Percentiles rank a stretch among this genome's conserved stretches.
These are phyloP conservation scores for Haemorhous mexicanus DNA, from an alignment of 2,113 vertebrate species.

Conservation along the genomic window DNA sequence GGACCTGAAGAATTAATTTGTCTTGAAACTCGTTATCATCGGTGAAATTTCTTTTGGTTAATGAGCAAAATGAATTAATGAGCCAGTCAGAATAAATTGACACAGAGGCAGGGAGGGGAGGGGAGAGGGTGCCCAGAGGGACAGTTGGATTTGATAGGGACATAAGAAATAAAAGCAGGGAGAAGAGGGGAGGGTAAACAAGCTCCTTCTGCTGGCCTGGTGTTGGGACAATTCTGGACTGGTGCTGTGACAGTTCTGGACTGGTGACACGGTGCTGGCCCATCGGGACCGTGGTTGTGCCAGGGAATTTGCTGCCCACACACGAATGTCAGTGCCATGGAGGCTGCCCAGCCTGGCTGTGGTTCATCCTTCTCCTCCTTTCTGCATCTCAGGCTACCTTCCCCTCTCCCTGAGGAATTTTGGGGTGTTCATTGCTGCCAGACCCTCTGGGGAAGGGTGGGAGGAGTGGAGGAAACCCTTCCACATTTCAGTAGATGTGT, in stretches of 20 bases:
- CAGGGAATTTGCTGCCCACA: not conserved
- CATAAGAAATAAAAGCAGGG: not conserved
- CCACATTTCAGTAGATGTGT: accelerated
- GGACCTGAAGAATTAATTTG: not conserved
- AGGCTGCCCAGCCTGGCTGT: not conserved
- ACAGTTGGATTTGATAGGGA: not conserved
- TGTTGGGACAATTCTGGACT: not conserved
- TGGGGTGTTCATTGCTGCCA: too few species aligned
- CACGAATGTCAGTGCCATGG: accelerated
- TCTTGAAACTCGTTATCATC: not conserved
- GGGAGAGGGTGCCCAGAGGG: not conserved
- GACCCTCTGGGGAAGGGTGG: not conserved
- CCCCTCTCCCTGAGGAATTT: accelerated
- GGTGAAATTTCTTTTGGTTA: not conserved
- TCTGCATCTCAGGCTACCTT: accelerated
- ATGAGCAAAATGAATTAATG: constrained; percentile 39
- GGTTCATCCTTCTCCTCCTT: accelerated
- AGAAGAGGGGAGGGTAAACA: not conserved
- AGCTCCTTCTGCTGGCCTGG: not conserved
- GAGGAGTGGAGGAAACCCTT: not conserved
- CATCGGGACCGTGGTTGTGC: accelerated
- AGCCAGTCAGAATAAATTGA: not conserved
- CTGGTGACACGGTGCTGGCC: not conserved
- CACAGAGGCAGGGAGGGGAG: not conserved
- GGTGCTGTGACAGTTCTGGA: not conserved